Conservation (phyloP, 1,140 invertebrate species). For the Rhagoletis pomonella region DNA sequence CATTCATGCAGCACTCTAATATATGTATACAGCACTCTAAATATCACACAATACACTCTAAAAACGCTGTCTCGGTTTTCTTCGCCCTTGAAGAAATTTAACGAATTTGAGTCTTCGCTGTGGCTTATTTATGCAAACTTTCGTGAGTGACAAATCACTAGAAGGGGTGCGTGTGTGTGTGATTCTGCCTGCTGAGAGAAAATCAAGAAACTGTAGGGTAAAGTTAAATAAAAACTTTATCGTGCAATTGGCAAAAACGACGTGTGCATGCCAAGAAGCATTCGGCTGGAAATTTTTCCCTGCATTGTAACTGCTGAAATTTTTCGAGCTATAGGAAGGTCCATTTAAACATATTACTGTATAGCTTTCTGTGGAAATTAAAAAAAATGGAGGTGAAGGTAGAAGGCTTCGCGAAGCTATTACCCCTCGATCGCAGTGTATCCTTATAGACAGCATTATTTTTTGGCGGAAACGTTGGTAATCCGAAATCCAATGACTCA, state of each 20-base stretch:
- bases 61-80: background rate
- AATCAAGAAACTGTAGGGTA: conserved; percentile 59
- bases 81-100: background rate
- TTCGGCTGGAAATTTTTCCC: background rate
- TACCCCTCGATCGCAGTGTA: no score
- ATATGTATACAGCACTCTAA: background rate
- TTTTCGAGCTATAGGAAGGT: background rate
- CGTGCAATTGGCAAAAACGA: conserved; percentile 61
- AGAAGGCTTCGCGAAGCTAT: no score
- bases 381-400: no score
- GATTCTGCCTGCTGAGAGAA: background rate
- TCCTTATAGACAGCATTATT: no score
- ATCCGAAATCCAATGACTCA: no score
- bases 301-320: background rate
- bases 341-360: no score
- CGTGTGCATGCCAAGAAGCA: background rate
- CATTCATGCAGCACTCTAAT: background rate
- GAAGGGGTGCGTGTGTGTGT: background rate
- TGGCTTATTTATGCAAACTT: conserved; percentile 12
- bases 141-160: background rate
- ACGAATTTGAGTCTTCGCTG: background rate
- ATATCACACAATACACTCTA: background rate
- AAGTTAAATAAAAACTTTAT: conserved; percentile 72
- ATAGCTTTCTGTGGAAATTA: no score
- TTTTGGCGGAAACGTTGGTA: background rate